Percentiles rank a stretch among this genome's conserved stretches.
These are phyloP conservation scores for Arothron firmamentum DNA, from an alignment of 2,113 vertebrate species.

Conservation along the genomic window DNA sequence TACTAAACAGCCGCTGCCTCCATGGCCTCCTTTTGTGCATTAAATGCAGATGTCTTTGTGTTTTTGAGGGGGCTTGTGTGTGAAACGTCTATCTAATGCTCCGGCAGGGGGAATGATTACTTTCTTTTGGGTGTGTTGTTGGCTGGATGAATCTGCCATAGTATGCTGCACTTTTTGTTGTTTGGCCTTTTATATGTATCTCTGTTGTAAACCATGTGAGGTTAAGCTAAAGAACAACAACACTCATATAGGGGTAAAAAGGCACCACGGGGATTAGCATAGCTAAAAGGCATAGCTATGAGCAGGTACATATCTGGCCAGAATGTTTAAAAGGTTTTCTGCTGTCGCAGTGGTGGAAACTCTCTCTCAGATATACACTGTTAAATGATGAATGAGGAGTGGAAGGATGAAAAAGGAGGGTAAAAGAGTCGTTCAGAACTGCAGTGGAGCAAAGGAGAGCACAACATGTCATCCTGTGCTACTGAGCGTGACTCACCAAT, in stretches of 20 bases:
- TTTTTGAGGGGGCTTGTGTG: slow-evolving; percentile 24
- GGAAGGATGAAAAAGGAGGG: slow-evolving; percentile 1
- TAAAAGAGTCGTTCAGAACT: neutral
- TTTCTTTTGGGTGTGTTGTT: slow-evolving; percentile 36
- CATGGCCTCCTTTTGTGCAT: slow-evolving; percentile 24
- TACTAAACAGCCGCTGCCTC: slow-evolving; percentile 12
- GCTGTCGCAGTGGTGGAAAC: neutral
- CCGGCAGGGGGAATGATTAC: slow-evolving; percentile 26
- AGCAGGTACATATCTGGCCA: neutral
- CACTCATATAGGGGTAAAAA: neutral
- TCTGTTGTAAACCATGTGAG: too few species aligned
- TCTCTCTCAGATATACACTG: slow-evolving; percentile 9
- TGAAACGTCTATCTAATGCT: slow-evolving; percentile 48
- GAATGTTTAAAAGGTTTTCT: neutral
- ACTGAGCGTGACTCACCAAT: slow-evolving; percentile 13
- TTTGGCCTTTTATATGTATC: neutral
- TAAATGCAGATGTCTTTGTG: slow-evolving; percentile 44
- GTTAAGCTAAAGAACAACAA: too few species aligned
- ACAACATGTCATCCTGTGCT: neutral
- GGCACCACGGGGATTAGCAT: neutral
- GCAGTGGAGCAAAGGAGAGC: slow-evolving; percentile 1
- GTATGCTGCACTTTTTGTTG: neutral
- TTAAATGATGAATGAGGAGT: slow-evolving; percentile 54
- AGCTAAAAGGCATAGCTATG: neutral
- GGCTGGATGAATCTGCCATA: slow-evolving; percentile 20